Percentiles rank a stretch among this genome's conserved stretches.
Evolutionary conservation across 2,797 vertebrate genomes (phyloP).

Genomic region (Cossypha dichroa): DNA sequence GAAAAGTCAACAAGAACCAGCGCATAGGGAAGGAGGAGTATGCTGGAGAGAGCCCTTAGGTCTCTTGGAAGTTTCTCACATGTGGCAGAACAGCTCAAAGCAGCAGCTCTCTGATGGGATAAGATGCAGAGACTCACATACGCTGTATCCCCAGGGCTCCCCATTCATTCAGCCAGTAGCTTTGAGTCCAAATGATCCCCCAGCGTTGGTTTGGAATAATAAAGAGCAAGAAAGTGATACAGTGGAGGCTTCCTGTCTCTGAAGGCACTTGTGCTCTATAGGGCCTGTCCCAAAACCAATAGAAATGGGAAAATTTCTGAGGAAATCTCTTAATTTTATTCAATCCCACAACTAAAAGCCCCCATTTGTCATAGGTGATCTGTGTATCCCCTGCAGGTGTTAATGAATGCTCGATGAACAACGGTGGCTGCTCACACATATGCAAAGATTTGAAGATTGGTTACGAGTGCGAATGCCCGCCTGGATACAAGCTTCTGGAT

Average conservation of each 20-base stretch:
- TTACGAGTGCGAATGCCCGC: conserved; percentile 92
- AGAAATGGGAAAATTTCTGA: background rate
- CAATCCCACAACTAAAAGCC: background rate
- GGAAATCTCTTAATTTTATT: background rate
- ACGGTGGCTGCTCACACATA: conserved; percentile 96
- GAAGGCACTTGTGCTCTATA: background rate
- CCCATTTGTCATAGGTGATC: conserved; percentile 9
- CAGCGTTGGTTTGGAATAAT: background rate
- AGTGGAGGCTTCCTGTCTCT: background rate
- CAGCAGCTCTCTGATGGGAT: conserved; percentile 15
- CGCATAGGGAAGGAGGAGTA: background rate
- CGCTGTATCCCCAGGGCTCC: background rate
- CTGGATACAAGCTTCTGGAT: conserved; percentile 93
- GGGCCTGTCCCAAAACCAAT: background rate
- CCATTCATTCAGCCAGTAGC: background rate
- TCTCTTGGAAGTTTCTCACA: conserved; percentile 34
- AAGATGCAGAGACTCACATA: background rate
- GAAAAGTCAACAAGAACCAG: conserved; percentile 53
- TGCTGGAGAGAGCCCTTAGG: conserved; percentile 17
- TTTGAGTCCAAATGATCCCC: background rate
- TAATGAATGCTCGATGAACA: conserved; percentile 91
- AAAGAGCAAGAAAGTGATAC: background rate
- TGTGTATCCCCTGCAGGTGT: conserved; percentile 78
- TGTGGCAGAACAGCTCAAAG: conserved; percentile 27
- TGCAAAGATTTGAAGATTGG: conserved; percentile 92